Evolutionary conservation across 2,113 vertebrate genomes (phyloP).

Genomic region (Zosterops lateralis): DNA sequence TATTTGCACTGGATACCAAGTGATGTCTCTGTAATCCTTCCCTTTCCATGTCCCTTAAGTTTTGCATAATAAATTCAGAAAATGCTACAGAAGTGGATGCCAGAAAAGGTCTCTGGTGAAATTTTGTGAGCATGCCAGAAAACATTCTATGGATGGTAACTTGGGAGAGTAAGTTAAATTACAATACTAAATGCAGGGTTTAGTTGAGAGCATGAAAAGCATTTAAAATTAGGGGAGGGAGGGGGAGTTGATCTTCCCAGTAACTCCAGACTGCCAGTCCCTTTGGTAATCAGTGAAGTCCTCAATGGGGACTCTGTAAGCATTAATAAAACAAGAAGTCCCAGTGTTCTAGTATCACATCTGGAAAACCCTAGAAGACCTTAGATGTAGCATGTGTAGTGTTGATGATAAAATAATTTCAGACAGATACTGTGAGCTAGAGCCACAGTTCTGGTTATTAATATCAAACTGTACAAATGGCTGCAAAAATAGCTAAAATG

Average conservation of each 20-base stretch:
- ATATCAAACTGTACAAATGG: not conserved
- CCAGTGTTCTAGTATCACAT: not conserved
- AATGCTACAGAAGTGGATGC: not conserved
- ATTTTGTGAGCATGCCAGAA: not conserved
- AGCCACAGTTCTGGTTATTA: not conserved
- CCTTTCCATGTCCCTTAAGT: not conserved
- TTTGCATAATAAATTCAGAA: slow-evolving; percentile 8
- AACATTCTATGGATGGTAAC: not conserved
- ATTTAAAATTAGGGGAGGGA: slow-evolving; percentile 10
- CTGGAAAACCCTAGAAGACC: not conserved
- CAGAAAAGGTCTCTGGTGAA: slow-evolving; percentile 13
- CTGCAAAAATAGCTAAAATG: not conserved
- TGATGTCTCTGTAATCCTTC: not conserved
- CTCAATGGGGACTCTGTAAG: slow-evolving; percentile 32
- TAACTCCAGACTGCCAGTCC: slow-evolving; percentile 12
- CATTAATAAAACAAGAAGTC: not conserved
- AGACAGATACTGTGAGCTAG: not conserved
- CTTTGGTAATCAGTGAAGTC: slow-evolving; percentile 10
- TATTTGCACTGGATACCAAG: not conserved
- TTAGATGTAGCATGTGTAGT: not conserved
- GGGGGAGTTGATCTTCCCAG: not conserved
- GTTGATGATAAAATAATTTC: slow-evolving; percentile 28
- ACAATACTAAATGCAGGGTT: slow-evolving; percentile 11
- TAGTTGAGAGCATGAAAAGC: slow-evolving; percentile 9
- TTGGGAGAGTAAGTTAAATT: slow-evolving; percentile 40